phyloP scores from a whole-genome alignment of 92 coral and sea anemone genomes.

The Virgularia gustaviana region DNA sequence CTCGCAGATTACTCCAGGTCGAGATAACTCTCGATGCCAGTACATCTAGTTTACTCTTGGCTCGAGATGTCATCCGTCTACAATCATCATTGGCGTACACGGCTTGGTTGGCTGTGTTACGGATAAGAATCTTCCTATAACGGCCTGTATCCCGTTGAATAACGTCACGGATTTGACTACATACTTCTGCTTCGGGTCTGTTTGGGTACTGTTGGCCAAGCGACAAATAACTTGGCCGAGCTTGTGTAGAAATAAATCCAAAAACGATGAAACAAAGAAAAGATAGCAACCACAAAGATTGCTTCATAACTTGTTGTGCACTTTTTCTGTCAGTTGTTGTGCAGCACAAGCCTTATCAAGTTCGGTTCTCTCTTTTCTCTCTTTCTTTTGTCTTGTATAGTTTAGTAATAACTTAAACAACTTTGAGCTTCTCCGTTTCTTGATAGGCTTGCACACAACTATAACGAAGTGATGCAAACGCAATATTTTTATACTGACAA shows the following conservation, averaged over 20 bases:
- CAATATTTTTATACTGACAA: too few relatives aligned
- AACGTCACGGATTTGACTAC: constrained; percentile 84
- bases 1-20: constrained; percentile 54
- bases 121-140: constrained; percentile 74
- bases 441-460: too few relatives aligned
- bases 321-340: too few relatives aligned
- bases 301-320: too few relatives aligned
- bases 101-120: constrained; percentile 67
- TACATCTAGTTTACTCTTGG: constrained; percentile 85
- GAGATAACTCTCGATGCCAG: constrained; percentile 64
- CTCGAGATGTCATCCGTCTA: constrained; percentile 81
- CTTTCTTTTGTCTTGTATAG: too few relatives aligned
- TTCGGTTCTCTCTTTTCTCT: too few relatives aligned
- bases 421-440: too few relatives aligned
- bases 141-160: constrained; percentile 81
- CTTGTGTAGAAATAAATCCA: background rate
- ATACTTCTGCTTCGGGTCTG: constrained; percentile 60
- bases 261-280: background rate
- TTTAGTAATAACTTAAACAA: too few relatives aligned
- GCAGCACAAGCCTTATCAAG: too few relatives aligned
- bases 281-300: background rate
- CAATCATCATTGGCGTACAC: constrained; percentile 67
- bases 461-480: too few relatives aligned
- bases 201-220: constrained; percentile 52
- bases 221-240: constrained; percentile 31